Base-by-base conservation (phyloP, 2,888 invertebrate species). In the Leptinotarsa juncta region DNA sequence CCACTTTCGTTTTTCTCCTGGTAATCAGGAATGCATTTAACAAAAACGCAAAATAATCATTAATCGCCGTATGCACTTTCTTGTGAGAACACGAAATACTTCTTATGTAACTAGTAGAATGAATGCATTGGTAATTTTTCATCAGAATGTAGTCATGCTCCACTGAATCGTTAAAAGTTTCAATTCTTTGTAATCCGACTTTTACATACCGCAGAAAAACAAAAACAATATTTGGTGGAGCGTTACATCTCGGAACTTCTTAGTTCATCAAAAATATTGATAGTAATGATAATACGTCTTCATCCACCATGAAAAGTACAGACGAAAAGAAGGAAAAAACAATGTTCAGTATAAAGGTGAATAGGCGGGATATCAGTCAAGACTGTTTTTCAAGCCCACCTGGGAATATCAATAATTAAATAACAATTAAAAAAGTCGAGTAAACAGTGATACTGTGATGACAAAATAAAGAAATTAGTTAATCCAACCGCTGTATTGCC, bases 61-160 rank as follows among this genome's bases (percentile, higher is more conserved):
- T 42, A 62, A 16, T 42, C n/a, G n/a, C 32, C n/a, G 42, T 32
- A 62, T 62, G 62, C 62, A 62, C 62, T 62, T 62, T 62, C 62
- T 32, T 62, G 32, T 42, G 32, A n/a, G 62, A 62, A 62, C 32
- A 32, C n/a, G 62, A 62, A 62, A 62, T n/a, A 15, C 16, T 62
- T 42, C 62, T 62, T 62, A 62, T 42, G 42, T 42, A 62, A 62
- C 42, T 62, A 15, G 15, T 42, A 62, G 42, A 62, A 26, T 62
- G 32, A 32, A 62, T 62, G 62, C 62, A 62, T 4, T 62, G n/a
- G 32, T 42, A n/a, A n/a, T 62, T 62, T 62, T 62, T 32, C 62
- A 26, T 32, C 42, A 32, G 26, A n/a, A 42, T 62, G 32, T 42
- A 3, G 62, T 62, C 0, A 62, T 42, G 62, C 62, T 62, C 42